Evolutionary conservation across 2,113 vertebrate species (phyloP), one percentile per base, ranked within the genome.

Genomic region (rat (Rattus norvegicus)): DNA sequence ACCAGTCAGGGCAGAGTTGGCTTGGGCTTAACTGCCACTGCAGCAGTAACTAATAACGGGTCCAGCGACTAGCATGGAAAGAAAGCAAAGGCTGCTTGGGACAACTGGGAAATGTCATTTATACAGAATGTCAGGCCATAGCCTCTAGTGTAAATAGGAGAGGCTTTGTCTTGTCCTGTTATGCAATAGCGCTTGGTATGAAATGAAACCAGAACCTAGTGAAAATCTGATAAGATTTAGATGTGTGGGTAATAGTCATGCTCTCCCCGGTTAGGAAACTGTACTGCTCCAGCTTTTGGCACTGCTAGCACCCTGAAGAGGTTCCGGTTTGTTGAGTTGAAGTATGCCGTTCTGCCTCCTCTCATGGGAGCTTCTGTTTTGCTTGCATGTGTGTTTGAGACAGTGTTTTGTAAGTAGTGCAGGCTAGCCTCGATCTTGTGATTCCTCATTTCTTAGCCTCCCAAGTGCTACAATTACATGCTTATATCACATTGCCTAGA

Each of bases 31-130:
- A 97, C 97, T 98, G 98, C 98, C 98, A 97, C 17, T 77, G 84
- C 77, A 65, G 93, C 97, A 98, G 98, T 98, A 91, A 75, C 26
- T 83, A 96, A 97, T 97, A 98, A 97, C 98, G 97, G 98, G 98
- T 98, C 98, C 95, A 98, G 96, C 97, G 84, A 96, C 98, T 92
- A 88, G 97, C 90, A 49, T 98, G 97, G 98, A 98, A 98, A 98
- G 97, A 97, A 98, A 97, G 98, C 98, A 97, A 97, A 98, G 98
- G 98, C 97, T 98, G 97, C 93, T 98, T 97, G 96, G 98, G 98
- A 98, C 98, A 98, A 98, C 98, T 98, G 98, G 98, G 98, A 98
- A 98, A 98, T 98, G 98, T 98, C 97, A 98, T 98, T 98, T 98
- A 97, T 97, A 97, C 97, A 98, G 96, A 98, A 98, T 97, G 98